These are phyloP conservation scores for Diaperis boleti DNA, from an alignment of 2,888 invertebrate species.

Conservation along the genomic window DNA sequence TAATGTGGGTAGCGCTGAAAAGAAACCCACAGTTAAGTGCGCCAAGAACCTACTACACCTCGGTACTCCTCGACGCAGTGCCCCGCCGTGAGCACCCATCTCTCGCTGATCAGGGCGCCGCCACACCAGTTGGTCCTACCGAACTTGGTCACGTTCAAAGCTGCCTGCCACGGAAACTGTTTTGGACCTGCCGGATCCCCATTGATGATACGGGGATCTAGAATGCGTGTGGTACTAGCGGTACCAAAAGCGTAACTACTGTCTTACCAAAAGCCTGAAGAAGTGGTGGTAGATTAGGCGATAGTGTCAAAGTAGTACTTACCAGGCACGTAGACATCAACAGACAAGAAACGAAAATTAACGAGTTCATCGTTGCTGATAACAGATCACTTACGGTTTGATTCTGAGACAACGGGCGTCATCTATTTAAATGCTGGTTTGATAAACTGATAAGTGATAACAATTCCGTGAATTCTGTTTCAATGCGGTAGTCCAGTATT, in stretches of 20 bases:
- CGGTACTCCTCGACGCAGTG: conserved; percentile 15
- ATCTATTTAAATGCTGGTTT: no score
- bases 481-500: no score
- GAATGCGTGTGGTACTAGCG: background rate
- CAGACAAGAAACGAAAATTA: no score
- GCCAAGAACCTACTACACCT: background rate
- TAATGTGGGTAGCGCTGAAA: background rate
- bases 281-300: no score
- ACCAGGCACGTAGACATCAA: no score
- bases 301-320: no score
- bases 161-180: conserved; percentile 34
- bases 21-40: background rate
- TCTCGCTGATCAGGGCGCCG: conserved; percentile 7
- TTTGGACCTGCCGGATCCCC: conserved; percentile 14
- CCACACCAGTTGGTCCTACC: conserved; percentile 6
- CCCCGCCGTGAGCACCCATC: conserved; percentile 21
- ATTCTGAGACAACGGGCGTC: no score
- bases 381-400: no score
- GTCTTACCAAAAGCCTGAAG: background rate
- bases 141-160: background rate
- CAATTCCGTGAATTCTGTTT: no score
- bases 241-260: no score
- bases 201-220: conserved; percentile 22
- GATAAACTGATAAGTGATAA: no score
- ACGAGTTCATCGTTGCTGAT: no score